Base-by-base conservation (phyloP, 2,797 vertebrate species). In the Brachymystax lenok region DNA sequence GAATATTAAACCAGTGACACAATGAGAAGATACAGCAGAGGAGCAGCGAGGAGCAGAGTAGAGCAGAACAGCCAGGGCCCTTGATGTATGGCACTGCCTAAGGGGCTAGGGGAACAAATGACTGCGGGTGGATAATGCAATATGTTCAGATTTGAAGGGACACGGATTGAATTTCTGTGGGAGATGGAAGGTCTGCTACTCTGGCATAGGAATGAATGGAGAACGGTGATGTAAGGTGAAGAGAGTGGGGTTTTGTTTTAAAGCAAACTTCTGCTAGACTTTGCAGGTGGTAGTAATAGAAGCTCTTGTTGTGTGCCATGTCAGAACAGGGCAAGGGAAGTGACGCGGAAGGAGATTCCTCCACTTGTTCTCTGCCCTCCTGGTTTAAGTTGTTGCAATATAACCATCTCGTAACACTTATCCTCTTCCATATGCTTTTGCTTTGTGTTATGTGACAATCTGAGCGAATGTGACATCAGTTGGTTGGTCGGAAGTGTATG, bases 91-190 rank as follows among this genome's bases (percentile, higher is more conserved):
- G 69, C 67, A 61, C 24, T 13, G 74, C 77, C 73, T 73, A 33
- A 27, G 83, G 59, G 76, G 74, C 74, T 51, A 24, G 56, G 59
- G 40, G 64, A 72, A 72, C 75, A 77, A 77, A 76, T 69, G 74
- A 78, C 74, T 80, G 75, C 75, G 66, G 76, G 74, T 75, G 77
- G 69, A 76, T 77, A 81, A 79, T 69, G 75, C 79, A 79, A 79
- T 79, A 84, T 79, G 77, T 79, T 84, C 79, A 73, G 30, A 77
- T 77, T 74, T 69, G 70, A 17, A 63, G 16, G 35, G 68, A 50
- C 21, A 27, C 24, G 33, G 69, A 59, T 56, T 56, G 16, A 27
- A 72, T 27, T 72, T 59, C 71, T 12, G 1, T 51, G n/a, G 24
- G 69, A 21, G 46, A 71, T 28, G 52, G 71, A 72, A 33, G 17